Evolutionary conservation across 2,113 vertebrate genomes (phyloP).

Genomic region (Alouatta palliata): DNA sequence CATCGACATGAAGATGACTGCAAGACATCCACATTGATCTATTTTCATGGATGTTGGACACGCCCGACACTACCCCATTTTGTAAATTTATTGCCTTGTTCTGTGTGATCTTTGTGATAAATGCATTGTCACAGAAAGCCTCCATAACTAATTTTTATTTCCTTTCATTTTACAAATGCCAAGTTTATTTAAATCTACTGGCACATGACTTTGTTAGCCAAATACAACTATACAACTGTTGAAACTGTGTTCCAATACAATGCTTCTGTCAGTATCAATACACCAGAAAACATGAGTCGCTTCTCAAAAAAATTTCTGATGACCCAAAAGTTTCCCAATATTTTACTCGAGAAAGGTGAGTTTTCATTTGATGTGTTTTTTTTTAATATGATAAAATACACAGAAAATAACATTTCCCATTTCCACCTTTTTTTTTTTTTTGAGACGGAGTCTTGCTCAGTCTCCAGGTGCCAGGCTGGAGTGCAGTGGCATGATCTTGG

Average conservation of each 20-base stretch:
- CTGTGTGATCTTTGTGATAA: background rate
- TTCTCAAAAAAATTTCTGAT: background rate
- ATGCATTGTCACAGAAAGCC: background rate
- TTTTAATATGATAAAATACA: background rate
- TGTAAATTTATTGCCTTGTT: background rate
- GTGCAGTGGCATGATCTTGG: fast-evolving
- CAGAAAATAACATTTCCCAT: background rate
- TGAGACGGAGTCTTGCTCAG: too few species aligned
- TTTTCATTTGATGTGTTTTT: background rate
- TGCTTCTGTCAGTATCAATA: background rate
- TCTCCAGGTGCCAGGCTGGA: too few species aligned
- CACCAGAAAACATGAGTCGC: background rate
- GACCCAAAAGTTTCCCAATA: background rate
- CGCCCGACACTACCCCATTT: background rate
- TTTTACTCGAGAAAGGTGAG: background rate
- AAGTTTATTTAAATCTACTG: background rate
- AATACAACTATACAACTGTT: background rate
- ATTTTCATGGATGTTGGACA: constrained; percentile 2
- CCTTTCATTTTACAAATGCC: background rate
- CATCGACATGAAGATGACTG: background rate
- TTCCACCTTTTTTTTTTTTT: too few species aligned
- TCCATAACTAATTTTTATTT: background rate
- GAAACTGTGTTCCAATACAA: background rate
- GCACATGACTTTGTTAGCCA: background rate
- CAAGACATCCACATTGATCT: constrained; percentile 40